Base-by-base conservation (phyloP, 2,888 invertebrate genomes). In the Ophonus ardosiacus region DNA sequence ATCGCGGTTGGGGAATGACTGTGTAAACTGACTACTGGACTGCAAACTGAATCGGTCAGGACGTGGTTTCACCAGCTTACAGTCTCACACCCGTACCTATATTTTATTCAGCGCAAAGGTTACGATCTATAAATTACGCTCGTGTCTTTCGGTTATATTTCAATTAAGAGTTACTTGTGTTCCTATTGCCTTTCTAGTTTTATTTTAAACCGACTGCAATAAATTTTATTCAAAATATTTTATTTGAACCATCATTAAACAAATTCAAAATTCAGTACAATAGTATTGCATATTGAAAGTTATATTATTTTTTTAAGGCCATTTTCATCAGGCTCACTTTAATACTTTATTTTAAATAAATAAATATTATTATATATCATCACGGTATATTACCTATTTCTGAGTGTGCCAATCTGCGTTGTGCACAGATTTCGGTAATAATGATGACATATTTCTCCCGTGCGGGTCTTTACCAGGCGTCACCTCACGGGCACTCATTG, bases 71-170 rank as follows among this genome's bases (percentile, higher is more conserved):
- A n/a, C 68, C 6, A 15, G 21, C 43, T 51, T 40, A 43, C 76
- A 21, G 8, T 76, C 76, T 51, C 76, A 76, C 76, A 76, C 76
- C 76, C 18, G 51, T n/a, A 15, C 10, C 40, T 43, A 51, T 76
- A 43, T 76, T 76, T 76, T 18, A 76, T 76, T 76, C 76, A 76
- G 15, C 17, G 15, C 8, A 51, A 31, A 76, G 71, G 40, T 63
- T 63, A 31, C 31, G 31, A 68, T 7, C 68, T 38, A 38, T 38
- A 68, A 38, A 68, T 68, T 68, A 38, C 68, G 15, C 15, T 38
- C 31, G 38, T 21, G 68, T 24, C 63, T 15, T 31, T 68, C 38
- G 24, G 38, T 63, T 63, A 7, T 21, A 21, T 51, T 51, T 51
- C 43, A 51, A 51, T 51, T 51, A 51, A 51, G 43, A 51, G 43